These are phyloP conservation scores for Oxygymnocypris stewartii DNA, from an alignment of 2,113 vertebrate genomes.

Conservation along the genomic window DNA sequence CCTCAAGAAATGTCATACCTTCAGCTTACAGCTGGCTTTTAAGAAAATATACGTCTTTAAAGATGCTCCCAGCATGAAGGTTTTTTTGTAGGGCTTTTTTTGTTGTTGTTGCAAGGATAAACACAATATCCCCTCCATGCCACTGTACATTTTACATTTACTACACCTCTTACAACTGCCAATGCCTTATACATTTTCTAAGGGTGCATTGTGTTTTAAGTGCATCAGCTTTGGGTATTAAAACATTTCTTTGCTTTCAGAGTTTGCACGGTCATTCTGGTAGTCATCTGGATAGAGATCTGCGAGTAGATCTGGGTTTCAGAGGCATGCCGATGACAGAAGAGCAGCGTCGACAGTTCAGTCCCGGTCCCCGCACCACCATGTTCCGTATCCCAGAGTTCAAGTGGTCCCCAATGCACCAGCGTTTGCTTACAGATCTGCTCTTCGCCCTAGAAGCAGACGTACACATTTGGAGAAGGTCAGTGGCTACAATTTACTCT, in stretches of 20 bases:
- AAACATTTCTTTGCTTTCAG: constrained; percentile 63
- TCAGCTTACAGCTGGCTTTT: background rate
- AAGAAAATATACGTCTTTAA: background rate
- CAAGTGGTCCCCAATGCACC: constrained; percentile 99
- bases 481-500: constrained; percentile 39
- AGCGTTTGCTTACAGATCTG: constrained; percentile 93
- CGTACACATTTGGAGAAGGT: constrained; percentile 98
- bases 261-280: constrained; percentile 86
- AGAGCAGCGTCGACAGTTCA: constrained; percentile 95
- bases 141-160: background rate
- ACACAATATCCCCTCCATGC: background rate
- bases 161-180: background rate
- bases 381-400: constrained; percentile 99
- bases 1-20: constrained; percentile 13
- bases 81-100: background rate
- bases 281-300: constrained; percentile 87
- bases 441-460: constrained; percentile 97
- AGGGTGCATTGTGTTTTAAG: background rate
- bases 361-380: constrained; percentile 95
- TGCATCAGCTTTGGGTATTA: background rate
- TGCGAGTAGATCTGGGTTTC: constrained; percentile 93
- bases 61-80: background rate
- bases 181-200: background rate
- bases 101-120: background rate
- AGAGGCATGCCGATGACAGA: constrained; percentile 97